Conservation (phyloP, 2,113 vertebrate genomes). For the Sphyrna mokarran region DNA sequence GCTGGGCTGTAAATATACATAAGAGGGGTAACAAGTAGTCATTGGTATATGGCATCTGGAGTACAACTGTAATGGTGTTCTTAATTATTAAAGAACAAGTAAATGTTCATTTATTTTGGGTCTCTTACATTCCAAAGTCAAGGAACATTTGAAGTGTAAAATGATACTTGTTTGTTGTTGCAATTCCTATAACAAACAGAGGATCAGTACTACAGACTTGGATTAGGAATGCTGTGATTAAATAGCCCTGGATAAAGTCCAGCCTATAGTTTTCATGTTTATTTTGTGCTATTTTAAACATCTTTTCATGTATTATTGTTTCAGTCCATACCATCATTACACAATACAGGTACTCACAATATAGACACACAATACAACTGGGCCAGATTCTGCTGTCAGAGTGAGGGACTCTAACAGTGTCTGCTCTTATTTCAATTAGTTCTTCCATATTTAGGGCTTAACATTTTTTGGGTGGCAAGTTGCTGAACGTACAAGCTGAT, state of each 20-base stretch:
- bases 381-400: neutral
- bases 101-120: neutral
- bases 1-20: neutral
- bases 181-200: neutral
- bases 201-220: neutral
- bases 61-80: neutral
- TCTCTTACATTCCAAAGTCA: neutral
- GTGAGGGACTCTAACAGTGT: neutral
- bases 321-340: neutral
- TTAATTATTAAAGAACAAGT: neutral
- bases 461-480: too few relatives aligned
- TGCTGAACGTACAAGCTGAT: too few relatives aligned
- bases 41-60: neutral
- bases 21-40: neutral
- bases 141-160: neutral
- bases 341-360: neutral
- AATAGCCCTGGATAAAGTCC: neutral
- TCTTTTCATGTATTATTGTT: neutral
- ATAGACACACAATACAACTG: neutral
- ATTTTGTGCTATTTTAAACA: neutral
- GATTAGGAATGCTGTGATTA: neutral
- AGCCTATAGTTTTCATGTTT: slow-evolving; percentile 13
- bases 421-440: neutral
- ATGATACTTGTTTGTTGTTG: neutral
- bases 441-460: too few relatives aligned